Evolutionary conservation across 2,113 vertebrate species (phyloP), one percentile per base, ranked within the genome.

Genomic region (Riparia riparia): DNA sequence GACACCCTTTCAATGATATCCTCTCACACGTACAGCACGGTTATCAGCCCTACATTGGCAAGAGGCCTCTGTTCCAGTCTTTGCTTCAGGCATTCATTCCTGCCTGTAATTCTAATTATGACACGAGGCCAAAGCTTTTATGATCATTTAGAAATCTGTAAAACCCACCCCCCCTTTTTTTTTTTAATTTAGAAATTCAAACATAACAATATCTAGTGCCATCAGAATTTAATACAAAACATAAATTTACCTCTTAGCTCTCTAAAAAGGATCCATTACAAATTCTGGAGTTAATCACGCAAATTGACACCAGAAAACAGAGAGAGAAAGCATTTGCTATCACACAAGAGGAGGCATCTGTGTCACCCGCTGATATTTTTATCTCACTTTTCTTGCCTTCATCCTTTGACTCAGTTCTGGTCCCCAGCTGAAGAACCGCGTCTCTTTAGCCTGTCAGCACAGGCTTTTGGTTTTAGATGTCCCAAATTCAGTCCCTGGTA

Each of bases 91-190:
- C 47, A 51, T 86, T 92, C 74, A 64, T 39, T 44, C 18, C 24
- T 77, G 64, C 37, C 93, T 58, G 16, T 58, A 89, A 93, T 96
- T 93, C 90, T 49, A 86, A 96, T 61, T 91, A 79, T 28, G 89
- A 94, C 50, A 63, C 0, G 1, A 85, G 76, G 78, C 41, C 56
- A 85, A 60, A n/a, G 51, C 25, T 45, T 72, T 89, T 58, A 73
- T 34, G 26, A 95, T 76, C 47, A 47, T 58, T 71, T 74, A 88
- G 91, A 88, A 87, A 73, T 39, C 42, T 84, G 61, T 37, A 82
- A 90, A 93, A 57, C 16, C 29, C 63, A 21, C 54, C 47, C 32
- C 49, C 45, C 28, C 90, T 80, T 90, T 37, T 37, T 37, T 37
- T 37, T 68, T 89, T 68, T 61, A 17, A 82, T 72, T 61, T 83